Evolutionary conservation across 2,113 vertebrate genomes (phyloP).

Genomic region (Marmota flaviventris): DNA sequence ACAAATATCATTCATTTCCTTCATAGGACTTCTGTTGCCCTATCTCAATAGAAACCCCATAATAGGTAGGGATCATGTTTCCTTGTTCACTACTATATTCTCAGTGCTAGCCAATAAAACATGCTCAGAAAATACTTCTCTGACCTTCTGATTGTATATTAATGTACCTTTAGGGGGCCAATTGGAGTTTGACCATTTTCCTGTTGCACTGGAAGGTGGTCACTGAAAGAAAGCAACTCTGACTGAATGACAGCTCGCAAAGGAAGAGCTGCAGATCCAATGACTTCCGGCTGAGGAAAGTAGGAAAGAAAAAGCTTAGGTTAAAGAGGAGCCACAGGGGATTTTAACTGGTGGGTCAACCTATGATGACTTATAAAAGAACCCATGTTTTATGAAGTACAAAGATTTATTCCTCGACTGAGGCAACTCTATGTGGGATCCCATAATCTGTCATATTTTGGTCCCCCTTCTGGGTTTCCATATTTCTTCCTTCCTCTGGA

Average conservation of each 20-base stretch:
- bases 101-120: neutral
- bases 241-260: slow-evolving; percentile 90
- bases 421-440: neutral
- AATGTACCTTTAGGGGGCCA: slow-evolving; percentile 93
- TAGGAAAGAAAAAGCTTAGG: slow-evolving; percentile 19
- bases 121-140: neutral
- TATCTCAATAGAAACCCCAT: slow-evolving; percentile 15
- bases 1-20: neutral
- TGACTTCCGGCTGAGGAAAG: slow-evolving; percentile 88
- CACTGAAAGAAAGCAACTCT: slow-evolving; percentile 86
- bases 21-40: neutral
- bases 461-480: neutral
- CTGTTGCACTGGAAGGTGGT: slow-evolving; percentile 89
- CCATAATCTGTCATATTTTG: neutral
- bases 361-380: neutral
- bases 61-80: slow-evolving; percentile 19
- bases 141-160: slow-evolving; percentile 5
- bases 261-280: slow-evolving; percentile 90
- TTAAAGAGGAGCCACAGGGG: slow-evolving; percentile 10
- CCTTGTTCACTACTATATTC: neutral
- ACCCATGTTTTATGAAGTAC: neutral
- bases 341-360: slow-evolving; percentile 47
- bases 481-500: neutral
- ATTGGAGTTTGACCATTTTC: slow-evolving; percentile 81
- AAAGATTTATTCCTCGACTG: slow-evolving; percentile 44